Evolutionary conservation across 2,113 vertebrate species (phyloP).

Genomic region (Sphaerodactylus townsendi): DNA sequence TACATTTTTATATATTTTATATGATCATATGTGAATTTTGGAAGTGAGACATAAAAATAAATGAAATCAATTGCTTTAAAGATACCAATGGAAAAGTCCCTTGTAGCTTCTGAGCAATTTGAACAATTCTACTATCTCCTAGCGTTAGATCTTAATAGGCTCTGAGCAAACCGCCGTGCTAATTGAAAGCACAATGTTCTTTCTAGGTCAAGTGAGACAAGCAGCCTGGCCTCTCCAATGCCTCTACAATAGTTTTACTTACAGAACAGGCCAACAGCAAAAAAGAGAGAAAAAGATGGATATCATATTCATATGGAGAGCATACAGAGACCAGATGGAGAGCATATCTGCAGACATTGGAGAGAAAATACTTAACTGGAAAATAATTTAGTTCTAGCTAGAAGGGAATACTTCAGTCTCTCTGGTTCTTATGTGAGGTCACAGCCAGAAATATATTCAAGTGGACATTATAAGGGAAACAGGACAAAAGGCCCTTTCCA

Average conservation of each 20-base stretch:
- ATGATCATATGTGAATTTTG: neutral
- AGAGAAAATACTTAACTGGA: neutral
- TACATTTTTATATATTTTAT: neutral
- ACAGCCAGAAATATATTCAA: no score
- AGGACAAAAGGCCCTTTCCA: no score
- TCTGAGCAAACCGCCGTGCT: neutral
- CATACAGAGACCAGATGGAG: neutral
- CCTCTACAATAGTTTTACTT: no score
- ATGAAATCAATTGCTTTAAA: neutral
- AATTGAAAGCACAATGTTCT: neutral
- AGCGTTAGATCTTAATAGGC: neutral
- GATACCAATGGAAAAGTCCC: neutral
- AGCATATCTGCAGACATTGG: neutral
- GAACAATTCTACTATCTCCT: neutral
- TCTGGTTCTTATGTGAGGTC: no score
- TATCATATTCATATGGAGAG: no score
- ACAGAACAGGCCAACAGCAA: neutral
- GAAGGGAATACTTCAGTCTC: no score
- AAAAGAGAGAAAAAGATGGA: no score
- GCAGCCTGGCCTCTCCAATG: neutral
- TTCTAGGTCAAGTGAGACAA: neutral
- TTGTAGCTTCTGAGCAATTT: neutral
- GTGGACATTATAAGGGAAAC: no score
- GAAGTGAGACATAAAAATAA: neutral
- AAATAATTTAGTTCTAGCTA: neutral